Conservation (phyloP, 2,888 invertebrate genomes). For the Ennomos quercinarius region DNA sequence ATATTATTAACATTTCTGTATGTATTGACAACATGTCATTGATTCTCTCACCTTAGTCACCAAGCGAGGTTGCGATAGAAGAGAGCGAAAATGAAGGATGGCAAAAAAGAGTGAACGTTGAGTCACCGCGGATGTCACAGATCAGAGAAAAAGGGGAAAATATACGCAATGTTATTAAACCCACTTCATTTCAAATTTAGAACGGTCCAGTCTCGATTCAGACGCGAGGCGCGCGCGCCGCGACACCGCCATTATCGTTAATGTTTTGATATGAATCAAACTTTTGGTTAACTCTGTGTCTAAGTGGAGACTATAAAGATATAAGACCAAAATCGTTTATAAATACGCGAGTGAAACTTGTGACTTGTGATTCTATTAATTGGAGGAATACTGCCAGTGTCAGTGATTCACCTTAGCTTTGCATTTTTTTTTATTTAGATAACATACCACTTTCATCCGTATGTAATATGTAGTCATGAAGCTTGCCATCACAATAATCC, state of each 20-base stretch:
- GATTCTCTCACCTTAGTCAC: too few species aligned
- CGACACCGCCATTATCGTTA: conserved; percentile 51
- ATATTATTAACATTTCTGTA: too few species aligned
- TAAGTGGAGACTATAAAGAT: too few species aligned
- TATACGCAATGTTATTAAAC: conserved; percentile 80
- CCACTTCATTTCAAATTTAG: conserved; percentile 82
- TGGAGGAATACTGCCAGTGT: too few species aligned
- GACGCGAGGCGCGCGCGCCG: conserved; percentile 71
- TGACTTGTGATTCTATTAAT: conserved; percentile 4
- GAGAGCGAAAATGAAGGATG: conserved; percentile 26
- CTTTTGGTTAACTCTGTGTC: conserved; percentile 11
- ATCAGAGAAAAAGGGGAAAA: conserved; percentile 72
- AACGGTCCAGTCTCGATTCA: conserved; percentile 74
- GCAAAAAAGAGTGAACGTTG: conserved; percentile 58
- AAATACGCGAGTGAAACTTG: not conserved
- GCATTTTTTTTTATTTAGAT: too few species aligned
- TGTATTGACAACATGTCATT: too few species aligned
- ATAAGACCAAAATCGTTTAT: not conserved
- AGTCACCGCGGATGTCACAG: conserved; percentile 67
- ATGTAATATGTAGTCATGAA: too few species aligned
- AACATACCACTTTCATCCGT: too few species aligned
- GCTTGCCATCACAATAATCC: too few species aligned
- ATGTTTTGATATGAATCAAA: conserved; percentile 50
- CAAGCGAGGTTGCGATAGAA: too few species aligned
- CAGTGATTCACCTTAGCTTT: too few species aligned